A percentile compares a stretch with the other conserved stretches of the same genome.
These are phyloP conservation scores for Belgica antarctica DNA, from an alignment of 2,888 invertebrate genomes.

Conservation along the genomic window DNA sequence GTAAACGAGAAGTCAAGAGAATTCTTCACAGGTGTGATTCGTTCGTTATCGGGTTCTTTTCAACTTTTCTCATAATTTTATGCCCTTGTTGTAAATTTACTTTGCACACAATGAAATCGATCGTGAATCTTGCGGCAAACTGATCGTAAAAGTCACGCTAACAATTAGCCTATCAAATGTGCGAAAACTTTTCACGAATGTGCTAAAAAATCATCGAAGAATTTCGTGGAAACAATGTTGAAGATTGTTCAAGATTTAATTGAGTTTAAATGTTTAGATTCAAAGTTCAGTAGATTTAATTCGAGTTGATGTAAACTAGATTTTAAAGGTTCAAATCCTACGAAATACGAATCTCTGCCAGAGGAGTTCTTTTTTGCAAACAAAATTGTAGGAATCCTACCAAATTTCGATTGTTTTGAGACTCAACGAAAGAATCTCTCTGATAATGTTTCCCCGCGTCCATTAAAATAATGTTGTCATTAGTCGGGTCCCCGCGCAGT, in stretches of 20 bases:
- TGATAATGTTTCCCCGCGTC: neutral
- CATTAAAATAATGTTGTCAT: slow-evolving; percentile 25
- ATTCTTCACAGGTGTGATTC: slow-evolving; percentile 40
- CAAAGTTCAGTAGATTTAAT: no score
- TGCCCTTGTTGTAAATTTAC: neutral
- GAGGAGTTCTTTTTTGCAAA: no score
- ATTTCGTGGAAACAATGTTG: no score
- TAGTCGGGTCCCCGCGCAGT: neutral
- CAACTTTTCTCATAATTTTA: neutral
- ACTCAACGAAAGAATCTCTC: neutral
- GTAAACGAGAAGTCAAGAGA: slow-evolving; percentile 9
- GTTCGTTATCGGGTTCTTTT: slow-evolving; percentile 6
- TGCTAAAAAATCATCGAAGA: no score
- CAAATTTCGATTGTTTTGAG: no score
- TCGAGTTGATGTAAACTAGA: no score
- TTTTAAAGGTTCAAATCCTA: no score
- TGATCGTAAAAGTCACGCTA: neutral
- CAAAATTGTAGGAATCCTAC: no score
- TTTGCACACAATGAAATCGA: neutral
- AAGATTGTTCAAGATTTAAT: no score
- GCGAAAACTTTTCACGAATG: neutral
- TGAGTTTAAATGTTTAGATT: no score
- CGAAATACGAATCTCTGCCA: no score
- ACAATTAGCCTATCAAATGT: slow-evolving; percentile 5
- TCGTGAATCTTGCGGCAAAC: neutral